These are phyloP conservation scores for Scelioninae gen. 2 DNA, from an alignment of 2,888 invertebrate genomes.

Conservation along the genomic window DNA sequence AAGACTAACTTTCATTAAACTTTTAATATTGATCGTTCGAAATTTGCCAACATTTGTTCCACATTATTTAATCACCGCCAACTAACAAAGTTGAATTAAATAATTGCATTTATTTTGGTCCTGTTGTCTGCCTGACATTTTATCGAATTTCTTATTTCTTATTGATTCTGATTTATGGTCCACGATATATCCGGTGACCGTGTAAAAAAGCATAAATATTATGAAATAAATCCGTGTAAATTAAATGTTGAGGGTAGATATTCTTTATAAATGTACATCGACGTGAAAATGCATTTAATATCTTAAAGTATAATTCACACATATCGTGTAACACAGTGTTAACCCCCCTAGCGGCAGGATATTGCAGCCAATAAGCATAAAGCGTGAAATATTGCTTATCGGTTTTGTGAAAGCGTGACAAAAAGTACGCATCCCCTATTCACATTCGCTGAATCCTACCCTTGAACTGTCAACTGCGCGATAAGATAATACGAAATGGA, in stretches of 20 bases:
- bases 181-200: too few species aligned
- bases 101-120: too few species aligned
- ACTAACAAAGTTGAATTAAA: too few species aligned
- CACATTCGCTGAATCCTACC: conserved; percentile 55
- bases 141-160: too few species aligned
- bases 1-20: too few species aligned
- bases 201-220: conserved; percentile 6
- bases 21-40: too few species aligned
- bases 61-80: too few species aligned
- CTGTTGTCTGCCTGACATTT: too few species aligned
- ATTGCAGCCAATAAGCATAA: conserved; percentile 68
- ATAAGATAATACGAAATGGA: conserved; percentile 59
- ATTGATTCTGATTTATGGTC: too few species aligned
- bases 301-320: conserved; percentile 61
- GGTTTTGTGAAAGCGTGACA: conserved; percentile 62
- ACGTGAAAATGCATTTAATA: conserved; percentile 59
- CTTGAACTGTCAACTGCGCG: conserved; percentile 58
- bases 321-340: conserved; percentile 59
- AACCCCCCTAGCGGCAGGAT: conserved; percentile 61
- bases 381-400: conserved; percentile 70
- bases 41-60: too few species aligned
- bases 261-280: conserved; percentile 40
- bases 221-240: conserved; percentile 26
- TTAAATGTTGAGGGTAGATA: conserved; percentile 29
- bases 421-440: conserved; percentile 58